Evolutionary conservation across 2,113 vertebrate species (phyloP), one percentile per base, ranked within the genome.

Genomic region (Lepus timidus): DNA sequence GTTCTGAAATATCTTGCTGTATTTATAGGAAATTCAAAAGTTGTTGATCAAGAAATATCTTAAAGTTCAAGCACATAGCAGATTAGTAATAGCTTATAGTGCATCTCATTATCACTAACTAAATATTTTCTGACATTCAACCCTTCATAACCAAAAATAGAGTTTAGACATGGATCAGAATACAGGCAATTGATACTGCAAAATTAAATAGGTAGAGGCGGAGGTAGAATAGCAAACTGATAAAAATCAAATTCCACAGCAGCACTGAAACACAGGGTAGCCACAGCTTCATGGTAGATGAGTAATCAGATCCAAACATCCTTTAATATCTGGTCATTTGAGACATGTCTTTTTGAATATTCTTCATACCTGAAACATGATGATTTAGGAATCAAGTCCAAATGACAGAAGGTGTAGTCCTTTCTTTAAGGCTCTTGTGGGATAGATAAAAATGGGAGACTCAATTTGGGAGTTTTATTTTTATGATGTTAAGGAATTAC

Each of bases 121-220:
- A 95, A 97, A 96, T 95, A 96, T 96, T 97, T 96, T 95, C 95
- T 96, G 96, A 95, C 85, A 95, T 94, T 95, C 96, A 96, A 85
- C 76, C 68, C 79, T 88, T 85, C 55, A 94, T 90, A 97, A 96
- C 85, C 76, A 70, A 95, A 90, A 90, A 27, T 84, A 87, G 55
- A 84, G 25, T 96, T 97, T 93, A 92, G 88, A 79, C 55, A 83
- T 89, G 78, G 87, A 70, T 62, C 29, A 33, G 76, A 91, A 71
- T 85, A 68, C 20, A 79, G 55, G 61, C 82, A 97, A 70, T 22
- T 94, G 94, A 96, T 91, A 94, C 84, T 73, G 95, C 55, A 89
- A 91, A 95, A 95, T 39, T 78, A 92, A 96, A 93, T 83, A 96
- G 78, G 61, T 91, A 76, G 27, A 97, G 65, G 84, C 88, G 75